Conservation (phyloP, 1,140 invertebrate genomes). For the Saxidomus purpurata region DNA sequence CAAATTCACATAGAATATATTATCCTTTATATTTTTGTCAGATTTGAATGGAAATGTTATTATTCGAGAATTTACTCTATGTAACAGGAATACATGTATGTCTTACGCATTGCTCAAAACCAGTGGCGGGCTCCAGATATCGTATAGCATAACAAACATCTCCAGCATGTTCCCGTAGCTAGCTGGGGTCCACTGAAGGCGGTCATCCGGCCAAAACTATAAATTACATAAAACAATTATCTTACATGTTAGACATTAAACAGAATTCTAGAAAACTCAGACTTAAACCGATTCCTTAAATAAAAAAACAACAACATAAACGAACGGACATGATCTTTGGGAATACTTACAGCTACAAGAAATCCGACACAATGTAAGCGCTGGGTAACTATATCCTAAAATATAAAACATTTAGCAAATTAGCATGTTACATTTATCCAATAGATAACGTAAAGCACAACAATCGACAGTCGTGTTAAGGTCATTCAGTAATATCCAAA, state of each 20-base stretch:
- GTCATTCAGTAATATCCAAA: too few relatives aligned
- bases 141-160: not conserved
- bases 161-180: not conserved
- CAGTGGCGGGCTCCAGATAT: slow-evolving; percentile 19
- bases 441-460: not conserved
- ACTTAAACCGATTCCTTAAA: not conserved
- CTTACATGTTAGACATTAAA: not conserved
- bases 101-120: slow-evolving; percentile 36
- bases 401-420: not conserved
- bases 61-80: too few relatives aligned
- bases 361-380: not conserved
- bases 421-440: not conserved
- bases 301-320: not conserved
- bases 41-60: too few relatives aligned
- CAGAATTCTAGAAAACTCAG: not conserved
- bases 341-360: not conserved
- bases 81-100: too few relatives aligned
- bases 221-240: not conserved
- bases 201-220: slow-evolving; percentile 8
- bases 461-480: too few relatives aligned
- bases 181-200: not conserved
- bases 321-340: not conserved
- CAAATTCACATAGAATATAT: too few relatives aligned
- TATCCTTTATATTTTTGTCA: too few relatives aligned
- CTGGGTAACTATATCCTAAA: slow-evolving; percentile 14